These are phyloP conservation scores for Tachyglossus aculeatus DNA, from an alignment of 2,797 vertebrate species.

Conservation along the genomic window DNA sequence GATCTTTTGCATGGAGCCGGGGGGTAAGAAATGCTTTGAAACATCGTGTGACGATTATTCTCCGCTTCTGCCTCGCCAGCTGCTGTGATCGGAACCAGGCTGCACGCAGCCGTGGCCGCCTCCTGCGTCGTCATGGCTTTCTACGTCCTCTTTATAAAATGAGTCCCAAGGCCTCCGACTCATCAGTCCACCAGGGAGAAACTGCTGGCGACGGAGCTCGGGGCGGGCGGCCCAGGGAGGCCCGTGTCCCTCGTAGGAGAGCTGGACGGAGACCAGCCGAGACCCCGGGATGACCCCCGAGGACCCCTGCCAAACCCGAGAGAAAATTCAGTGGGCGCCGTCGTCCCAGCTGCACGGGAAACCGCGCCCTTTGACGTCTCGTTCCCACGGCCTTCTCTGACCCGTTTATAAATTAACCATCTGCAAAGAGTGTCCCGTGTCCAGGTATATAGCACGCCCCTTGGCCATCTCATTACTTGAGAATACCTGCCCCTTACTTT, in stretches of 20 bases:
- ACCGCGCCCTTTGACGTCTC: conserved; percentile 3
- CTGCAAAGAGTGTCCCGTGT: conserved; percentile 29
- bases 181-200: conserved; percentile 55
- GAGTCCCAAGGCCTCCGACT: conserved; percentile 65
- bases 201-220: conserved; percentile 52
- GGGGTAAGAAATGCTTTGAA: neutral
- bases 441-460: conserved; percentile 31
- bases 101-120: conserved; percentile 86
- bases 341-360: conserved; percentile 43
- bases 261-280: conserved; percentile 28
- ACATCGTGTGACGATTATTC: neutral
- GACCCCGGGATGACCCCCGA: conserved; percentile 31
- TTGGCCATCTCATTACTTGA: conserved; percentile 17
- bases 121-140: conserved; percentile 89
- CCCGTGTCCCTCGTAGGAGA: conserved; percentile 33
- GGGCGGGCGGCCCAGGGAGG: conserved; percentile 21
- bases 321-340: conserved; percentile 18
- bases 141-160: conserved; percentile 90
- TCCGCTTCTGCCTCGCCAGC: conserved; percentile 66
- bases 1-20: neutral
- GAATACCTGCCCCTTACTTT: conserved; percentile 21
- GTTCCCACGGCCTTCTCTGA: conserved; percentile 19
- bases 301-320: conserved; percentile 4
- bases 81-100: conserved; percentile 90
- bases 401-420: conserved; percentile 30